Evolutionary conservation across 2,113 vertebrate species (phyloP), one percentile per base, ranked within the genome.

Genomic region (Synchiropus splendidus): DNA sequence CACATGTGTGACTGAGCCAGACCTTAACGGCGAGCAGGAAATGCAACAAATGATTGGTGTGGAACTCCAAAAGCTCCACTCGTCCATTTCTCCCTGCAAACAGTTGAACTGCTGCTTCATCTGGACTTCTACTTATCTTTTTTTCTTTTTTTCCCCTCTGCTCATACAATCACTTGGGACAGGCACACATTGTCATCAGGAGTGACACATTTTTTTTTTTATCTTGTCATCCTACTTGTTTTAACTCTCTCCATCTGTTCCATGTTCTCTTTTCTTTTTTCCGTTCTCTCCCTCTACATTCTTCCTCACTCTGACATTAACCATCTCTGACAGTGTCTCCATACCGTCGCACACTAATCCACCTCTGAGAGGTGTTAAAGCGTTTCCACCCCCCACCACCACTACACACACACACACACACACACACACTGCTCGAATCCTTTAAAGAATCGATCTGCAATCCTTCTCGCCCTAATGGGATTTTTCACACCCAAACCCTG

Each of bases 271-370:
- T 8, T 27, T 8, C 21, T 27, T 8, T 27, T 8, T 27, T 8
- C 4, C 21, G 4, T 8, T 36, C n/a, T 41, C 5, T 12, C 9
- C 31, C 37, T 37, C 32, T 37, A 12, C 41, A 18, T 30, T 39
- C 45, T 37, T 50, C 48, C 47, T 31, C 27, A 33, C 37, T 46
- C 54, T 86, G 86, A 86, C 65, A 43, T 72, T 94, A 83, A 95
- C 75, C 31, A 15, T 67, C 61, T 70, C 71, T 86, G 91, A 80
- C 89, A 78, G 85, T 62, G 83, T 81, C 88, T 86, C 83, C 84
- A 83, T 70, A 70, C 83, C 74, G 79, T 83, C 87, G 89, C 73
- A 67, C 88, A 81, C 88, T 91, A 90, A 90, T 88, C 88, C 87
- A 84, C 89, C 85, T 77, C 90, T 87, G 86, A 82, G 81, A 85